phyloP scores from a whole-genome alignment of 30 jellyfish, hydroid and myxozoan species.

The Cassiopea andromeda region DNA sequence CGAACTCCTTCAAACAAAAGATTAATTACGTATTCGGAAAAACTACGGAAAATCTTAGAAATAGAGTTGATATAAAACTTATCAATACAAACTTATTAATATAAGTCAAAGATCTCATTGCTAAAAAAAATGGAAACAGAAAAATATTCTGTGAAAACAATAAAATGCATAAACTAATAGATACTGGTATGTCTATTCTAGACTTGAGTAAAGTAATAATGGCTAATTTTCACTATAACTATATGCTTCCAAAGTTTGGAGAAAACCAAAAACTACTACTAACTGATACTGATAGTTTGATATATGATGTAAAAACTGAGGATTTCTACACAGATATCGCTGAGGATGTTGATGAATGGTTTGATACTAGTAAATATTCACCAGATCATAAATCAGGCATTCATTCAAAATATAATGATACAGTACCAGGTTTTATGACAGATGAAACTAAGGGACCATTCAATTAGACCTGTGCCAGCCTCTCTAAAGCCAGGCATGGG shows the following conservation, averaged over 20 bases:
- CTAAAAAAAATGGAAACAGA: conserved; percentile 49
- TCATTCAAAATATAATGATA: conserved; percentile 34
- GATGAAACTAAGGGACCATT: conserved; percentile 64
- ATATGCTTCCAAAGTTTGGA: conserved; percentile 36
- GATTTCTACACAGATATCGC: conserved; percentile 55
- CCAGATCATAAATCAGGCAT: neutral
- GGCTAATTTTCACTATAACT: conserved; percentile 78
- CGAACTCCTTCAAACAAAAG: conserved; percentile 65
- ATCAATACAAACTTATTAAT: conserved; percentile 25
- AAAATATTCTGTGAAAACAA: neutral
- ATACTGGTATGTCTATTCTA: conserved; percentile 50
- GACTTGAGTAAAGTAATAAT: conserved; percentile 66
- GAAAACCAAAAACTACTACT: conserved; percentile 36
- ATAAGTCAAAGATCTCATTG: neutral
- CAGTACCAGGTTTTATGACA: conserved; percentile 53
- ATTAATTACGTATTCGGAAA: conserved; percentile 70
- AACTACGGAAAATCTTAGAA: conserved; percentile 72
- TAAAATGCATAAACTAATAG: conserved; percentile 50
- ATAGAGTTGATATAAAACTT: conserved; percentile 44
- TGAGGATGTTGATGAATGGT: conserved; percentile 7
- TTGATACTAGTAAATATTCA: conserved; percentile 48
- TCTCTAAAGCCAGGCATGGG: too few species aligned
- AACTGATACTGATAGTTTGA: conserved; percentile 75
- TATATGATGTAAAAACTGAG: conserved; percentile 70
- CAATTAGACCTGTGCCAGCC: too few species aligned